These are phyloP conservation scores for Phylloscopus trochilus DNA, from an alignment of 2,113 vertebrate genomes.

Conservation along the genomic window DNA sequence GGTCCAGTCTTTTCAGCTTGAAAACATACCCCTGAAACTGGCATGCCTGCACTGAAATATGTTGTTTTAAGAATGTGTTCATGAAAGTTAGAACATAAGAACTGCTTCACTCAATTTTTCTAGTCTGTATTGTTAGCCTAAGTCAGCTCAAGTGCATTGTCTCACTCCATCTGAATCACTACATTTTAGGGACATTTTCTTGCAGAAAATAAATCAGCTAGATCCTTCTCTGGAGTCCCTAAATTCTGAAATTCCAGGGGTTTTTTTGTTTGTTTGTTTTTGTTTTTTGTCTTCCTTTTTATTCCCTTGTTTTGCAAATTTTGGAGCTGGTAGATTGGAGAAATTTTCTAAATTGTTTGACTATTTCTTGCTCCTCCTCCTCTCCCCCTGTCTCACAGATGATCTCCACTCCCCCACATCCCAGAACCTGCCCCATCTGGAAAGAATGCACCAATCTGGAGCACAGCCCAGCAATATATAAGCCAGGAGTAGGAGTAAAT, in stretches of 20 bases:
- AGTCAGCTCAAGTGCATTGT: neutral
- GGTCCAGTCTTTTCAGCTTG: neutral
- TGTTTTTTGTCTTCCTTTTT: neutral
- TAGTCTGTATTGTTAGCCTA: neutral
- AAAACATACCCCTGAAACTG: neutral
- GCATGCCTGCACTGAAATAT: neutral
- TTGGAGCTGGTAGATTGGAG: neutral
- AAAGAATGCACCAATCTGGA: neutral
- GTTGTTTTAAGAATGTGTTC: neutral
- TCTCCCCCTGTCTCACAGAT: fast-evolving
- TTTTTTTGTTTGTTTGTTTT: too few species aligned
- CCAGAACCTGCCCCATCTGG: neutral
- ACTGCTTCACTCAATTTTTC: neutral
- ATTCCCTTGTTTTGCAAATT: neutral
- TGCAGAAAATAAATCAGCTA: neutral
- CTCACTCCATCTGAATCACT: neutral
- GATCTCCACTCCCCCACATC: neutral
- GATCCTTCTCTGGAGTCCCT: neutral
- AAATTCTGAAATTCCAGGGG: neutral
- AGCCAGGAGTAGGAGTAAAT: neutral
- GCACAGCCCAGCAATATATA: neutral
- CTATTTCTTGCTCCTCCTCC: neutral
- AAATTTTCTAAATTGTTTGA: neutral
- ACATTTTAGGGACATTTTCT: neutral
- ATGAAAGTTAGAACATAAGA: neutral